Evolutionary conservation across 2,113 vertebrate species (phyloP), one percentile per base, ranked within the genome.

Genomic region (Sinosuthora webbiana): DNA sequence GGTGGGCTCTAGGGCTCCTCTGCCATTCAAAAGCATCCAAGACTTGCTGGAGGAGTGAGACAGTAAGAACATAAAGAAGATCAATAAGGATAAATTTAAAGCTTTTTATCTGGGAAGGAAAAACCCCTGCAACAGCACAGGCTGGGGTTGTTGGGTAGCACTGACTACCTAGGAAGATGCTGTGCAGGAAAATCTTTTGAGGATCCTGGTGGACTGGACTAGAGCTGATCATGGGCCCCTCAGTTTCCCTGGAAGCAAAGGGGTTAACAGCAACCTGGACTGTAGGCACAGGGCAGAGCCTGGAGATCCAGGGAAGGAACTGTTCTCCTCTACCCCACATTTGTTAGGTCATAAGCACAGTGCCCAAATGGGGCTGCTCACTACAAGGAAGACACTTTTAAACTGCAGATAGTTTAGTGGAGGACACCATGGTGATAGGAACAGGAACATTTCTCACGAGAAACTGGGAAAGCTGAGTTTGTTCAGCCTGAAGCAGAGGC

Each of bases 301-400:
- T 53, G 28, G 20, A 78, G 22, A 28, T 33, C 5, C 37, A 81
- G 20, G 4, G 14, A 79, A 94, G 39, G 9, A 27, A 35, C 8
- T 31, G 6, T 37, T 60, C 15, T 79, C 9, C 16, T 15, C 28
- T 57, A 11, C 1, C 28, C 11, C 17, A 23, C 3, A 28, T 20
- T 70, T 57, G 2, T 41, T 53, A 35, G 2, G 11, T 30, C 28
- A 15, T 9, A 45, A 25, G 25, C 22, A 27, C 13, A 28, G 19
- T 15, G 17, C 8, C 6, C 9, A 30, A 0, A 6, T 39, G 13
- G 25, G 17, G 6, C 44, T 71, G 22, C 2, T 3, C 8, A 37
- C 12, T 57, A 7, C 10, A 37, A 62, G 6, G 15, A 73, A 37
- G 21, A 13, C 27, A 31, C 24, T 45, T 19, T 23, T 62, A 67